These are phyloP conservation scores for Dryobota labecula DNA, from an alignment of 2,888 invertebrate species.

Conservation along the genomic window DNA sequence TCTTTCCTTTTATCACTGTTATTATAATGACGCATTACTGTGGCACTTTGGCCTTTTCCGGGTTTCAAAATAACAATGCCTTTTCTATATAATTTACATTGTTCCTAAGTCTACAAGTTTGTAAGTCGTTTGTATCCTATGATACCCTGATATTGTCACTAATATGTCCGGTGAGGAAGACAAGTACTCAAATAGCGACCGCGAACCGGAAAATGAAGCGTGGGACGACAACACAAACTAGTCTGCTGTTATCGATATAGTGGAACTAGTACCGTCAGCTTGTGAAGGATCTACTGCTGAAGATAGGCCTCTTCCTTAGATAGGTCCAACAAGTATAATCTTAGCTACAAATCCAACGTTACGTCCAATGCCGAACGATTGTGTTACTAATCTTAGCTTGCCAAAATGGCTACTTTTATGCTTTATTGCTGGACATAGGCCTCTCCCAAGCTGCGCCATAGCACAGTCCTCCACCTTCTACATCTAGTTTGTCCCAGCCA, in stretches of 20 bases:
- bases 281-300: neutral
- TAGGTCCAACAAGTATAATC: neutral
- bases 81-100: neutral
- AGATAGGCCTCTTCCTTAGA: neutral
- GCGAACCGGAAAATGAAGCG: constrained; percentile 22
- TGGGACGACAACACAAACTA: constrained; percentile 7
- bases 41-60: constrained; percentile 12
- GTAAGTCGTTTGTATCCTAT: neutral
- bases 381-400: neutral
- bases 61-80: constrained; percentile 1
- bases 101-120: neutral
- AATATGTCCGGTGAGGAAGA: constrained; percentile 23
- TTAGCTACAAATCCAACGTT: neutral
- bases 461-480: too few relatives aligned
- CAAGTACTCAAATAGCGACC: constrained; percentile 29
- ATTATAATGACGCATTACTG: constrained; percentile 8
- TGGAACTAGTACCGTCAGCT: neutral
- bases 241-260: neutral
- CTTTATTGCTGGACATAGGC: too few relatives aligned
- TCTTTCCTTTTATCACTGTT: constrained; percentile 11
- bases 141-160: neutral
- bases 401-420: neutral
- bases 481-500: neutral
- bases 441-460: too few relatives aligned
- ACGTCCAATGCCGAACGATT: neutral